Evolutionary conservation across 2,888 invertebrate genomes (phyloP).

Genomic region (Rhorus exstirpatorius): DNA sequence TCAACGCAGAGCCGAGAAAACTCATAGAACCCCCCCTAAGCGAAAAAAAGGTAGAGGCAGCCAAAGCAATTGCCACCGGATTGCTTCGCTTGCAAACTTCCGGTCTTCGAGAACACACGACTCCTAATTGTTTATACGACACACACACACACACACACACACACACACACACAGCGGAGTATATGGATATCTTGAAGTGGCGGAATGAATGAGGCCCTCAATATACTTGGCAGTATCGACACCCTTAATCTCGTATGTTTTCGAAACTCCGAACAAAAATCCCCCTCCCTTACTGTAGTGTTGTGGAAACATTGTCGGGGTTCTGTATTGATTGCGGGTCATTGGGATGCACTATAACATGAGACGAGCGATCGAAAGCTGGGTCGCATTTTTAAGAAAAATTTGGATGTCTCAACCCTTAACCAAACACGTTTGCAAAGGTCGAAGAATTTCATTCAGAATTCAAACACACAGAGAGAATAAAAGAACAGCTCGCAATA

Average conservation of each 20-base stretch:
- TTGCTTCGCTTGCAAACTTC: conserved; percentile 74
- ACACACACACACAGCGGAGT: too few relatives aligned
- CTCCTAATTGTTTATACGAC: conserved; percentile 82
- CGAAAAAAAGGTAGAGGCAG: conserved; percentile 22
- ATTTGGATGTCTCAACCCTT: not conserved
- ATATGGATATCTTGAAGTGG: conserved; percentile 46
- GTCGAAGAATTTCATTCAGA: not conserved
- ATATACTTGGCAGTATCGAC: conserved; percentile 32
- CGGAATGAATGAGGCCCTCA: conserved; percentile 49
- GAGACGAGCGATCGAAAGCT: not conserved
- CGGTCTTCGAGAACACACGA: conserved; percentile 70
- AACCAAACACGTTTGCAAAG: not conserved
- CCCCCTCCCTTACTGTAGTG: not conserved
- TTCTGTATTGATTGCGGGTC: conserved; percentile 5
- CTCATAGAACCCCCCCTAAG: not conserved
- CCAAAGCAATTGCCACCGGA: conserved; percentile 54
- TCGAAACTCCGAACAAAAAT: conserved; percentile 16
- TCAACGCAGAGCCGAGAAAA: conserved; percentile 69
- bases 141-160: conserved; percentile 65
- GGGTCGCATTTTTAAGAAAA: not conserved
- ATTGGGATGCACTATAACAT: not conserved
- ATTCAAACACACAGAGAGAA: not conserved
- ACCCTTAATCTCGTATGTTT: conserved; percentile 45
- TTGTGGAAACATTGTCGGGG: conserved; percentile 47
- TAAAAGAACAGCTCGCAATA: not conserved